These are phyloP conservation scores for Phataginus tetradactyla DNA, from an alignment of 2,797 vertebrate genomes.

Conservation along the genomic window DNA sequence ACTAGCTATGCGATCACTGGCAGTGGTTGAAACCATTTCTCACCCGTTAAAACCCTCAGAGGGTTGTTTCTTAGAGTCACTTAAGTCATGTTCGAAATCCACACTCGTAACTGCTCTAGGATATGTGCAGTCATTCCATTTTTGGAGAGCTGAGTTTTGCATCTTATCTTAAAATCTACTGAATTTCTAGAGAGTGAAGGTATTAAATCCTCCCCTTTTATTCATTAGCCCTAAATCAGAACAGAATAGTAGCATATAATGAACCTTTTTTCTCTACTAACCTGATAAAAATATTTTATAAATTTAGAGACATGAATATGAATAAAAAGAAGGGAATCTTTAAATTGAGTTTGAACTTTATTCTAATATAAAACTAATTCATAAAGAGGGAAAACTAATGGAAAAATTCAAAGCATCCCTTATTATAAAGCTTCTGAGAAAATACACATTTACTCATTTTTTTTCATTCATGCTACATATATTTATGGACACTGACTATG, in stretches of 20 bases:
- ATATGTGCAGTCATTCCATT: background rate
- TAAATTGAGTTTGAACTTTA: background rate
- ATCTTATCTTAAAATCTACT: background rate
- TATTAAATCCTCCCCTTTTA: background rate
- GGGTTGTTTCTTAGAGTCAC: background rate
- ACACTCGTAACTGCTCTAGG: background rate
- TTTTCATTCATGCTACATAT: background rate
- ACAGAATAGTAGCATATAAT: background rate
- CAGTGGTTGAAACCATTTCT: background rate
- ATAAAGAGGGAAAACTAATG: background rate
- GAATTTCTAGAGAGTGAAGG: background rate
- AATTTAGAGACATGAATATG: background rate
- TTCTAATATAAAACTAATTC: background rate
- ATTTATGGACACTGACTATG: background rate
- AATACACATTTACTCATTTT: background rate
- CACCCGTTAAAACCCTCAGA: background rate
- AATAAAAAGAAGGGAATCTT: constrained; percentile 13
- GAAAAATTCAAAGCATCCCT: background rate
- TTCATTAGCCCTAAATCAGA: background rate
- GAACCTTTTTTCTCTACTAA: background rate
- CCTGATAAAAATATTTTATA: background rate
- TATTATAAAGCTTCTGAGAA: background rate
- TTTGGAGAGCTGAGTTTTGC: background rate
- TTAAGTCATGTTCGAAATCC: background rate
- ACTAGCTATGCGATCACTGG: background rate